Evolutionary conservation across 2,888 invertebrate genomes (phyloP), one percentile per base, ranked within the genome.

Genomic region (Drosophila mulleri): DNA sequence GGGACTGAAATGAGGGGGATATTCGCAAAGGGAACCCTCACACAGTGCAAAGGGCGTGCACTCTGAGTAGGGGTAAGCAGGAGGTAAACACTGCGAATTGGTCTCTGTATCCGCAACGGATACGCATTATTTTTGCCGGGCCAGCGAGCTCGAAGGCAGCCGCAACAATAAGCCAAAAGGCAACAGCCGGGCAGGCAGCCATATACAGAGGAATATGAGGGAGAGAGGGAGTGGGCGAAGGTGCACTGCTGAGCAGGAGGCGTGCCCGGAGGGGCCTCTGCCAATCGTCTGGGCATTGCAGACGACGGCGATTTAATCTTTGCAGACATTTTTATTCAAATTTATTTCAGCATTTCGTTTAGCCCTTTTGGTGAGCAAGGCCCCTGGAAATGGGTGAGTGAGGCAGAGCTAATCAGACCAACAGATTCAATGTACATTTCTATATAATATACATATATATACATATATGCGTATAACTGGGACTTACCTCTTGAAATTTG

Each of bases 261-360:
- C 18, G 42, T 35, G 47, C 16, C 37, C 37, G 37, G 7, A 37
- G 50, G 66, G 66, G 7, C n/a, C 41, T 16, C 32, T 48, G 37
- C 2, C 67, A 61, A 80, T 71, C 80, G 87, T 89, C 89, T 89
- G 84, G 82, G 82, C 79, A 87, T 77, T 83, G 89, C 89, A 83
- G 89, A 87, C 89, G 83, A 72, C 67, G 86, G 86, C 90, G 89
- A 87, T 87, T 87, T 87, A 87, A 87, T 87, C 89, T 87, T 87
- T 89, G 89, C 86, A 83, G 89, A 83, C 88, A 87, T 83, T 89
- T 87, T 83, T 83, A 87, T 87, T 88, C 83, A 87, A 87, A 87
- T 87, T 89, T 87, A 87, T 87, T 89, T 87, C 74, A 83, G 84
- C 84, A 80, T 84, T 88, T 82, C 62, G 52, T 2, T 72, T 63